These are phyloP conservation scores for Aspidiotus destructor DNA, from an alignment of 2,888 invertebrate species.

Conservation along the genomic window DNA sequence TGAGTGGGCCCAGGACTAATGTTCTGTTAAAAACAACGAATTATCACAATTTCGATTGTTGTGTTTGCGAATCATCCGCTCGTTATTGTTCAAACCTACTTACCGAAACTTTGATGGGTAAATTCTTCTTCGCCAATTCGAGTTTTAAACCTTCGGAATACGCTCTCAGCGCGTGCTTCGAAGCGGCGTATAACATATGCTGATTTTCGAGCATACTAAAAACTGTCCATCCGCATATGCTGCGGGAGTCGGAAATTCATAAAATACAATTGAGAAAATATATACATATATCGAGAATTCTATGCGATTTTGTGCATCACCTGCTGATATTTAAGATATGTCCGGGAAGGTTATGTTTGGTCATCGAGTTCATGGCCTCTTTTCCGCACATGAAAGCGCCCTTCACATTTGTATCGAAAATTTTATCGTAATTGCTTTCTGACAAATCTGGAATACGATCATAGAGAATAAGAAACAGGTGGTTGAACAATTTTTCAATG, in stretches of 20 bases:
- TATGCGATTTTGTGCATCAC: background rate
- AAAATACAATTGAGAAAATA: background rate
- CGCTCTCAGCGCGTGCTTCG: slow-evolving; percentile 6
- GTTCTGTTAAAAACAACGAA: no score
- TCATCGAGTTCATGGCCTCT: slow-evolving; percentile 11
- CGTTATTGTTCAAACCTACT: background rate
- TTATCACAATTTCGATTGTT: no score
- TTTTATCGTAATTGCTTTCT: background rate
- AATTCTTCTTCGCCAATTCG: background rate
- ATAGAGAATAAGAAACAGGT: no score
- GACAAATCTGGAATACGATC: no score
- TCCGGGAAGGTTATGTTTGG: background rate
- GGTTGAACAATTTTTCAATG: no score
- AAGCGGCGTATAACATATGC: background rate
- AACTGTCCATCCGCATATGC: background rate
- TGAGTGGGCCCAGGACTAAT: no score
- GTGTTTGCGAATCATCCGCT: no score
- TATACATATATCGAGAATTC: background rate
- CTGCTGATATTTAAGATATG: slow-evolving; percentile 17
- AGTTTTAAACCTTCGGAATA: slow-evolving; percentile 3
- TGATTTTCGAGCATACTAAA: no score
- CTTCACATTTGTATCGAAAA: slow-evolving; percentile 8
- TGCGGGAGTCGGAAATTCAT: background rate
- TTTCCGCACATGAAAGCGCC: background rate
- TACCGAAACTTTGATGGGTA: slow-evolving; percentile 16